Conservation (phyloP, 2,113 vertebrate species). For the Actenoides lindsayi region DNA sequence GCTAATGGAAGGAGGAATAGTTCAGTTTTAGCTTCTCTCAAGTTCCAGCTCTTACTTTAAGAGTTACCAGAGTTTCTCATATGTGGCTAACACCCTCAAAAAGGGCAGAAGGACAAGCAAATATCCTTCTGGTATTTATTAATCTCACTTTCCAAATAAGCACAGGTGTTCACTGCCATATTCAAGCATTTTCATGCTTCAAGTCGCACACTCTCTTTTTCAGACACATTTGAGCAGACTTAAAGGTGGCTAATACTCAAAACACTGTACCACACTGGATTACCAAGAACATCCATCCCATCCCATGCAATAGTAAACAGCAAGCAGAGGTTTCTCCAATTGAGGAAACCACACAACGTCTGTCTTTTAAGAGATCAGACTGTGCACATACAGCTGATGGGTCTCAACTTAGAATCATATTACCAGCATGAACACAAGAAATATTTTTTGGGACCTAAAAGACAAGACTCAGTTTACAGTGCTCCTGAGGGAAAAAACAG, state of each 20-base stretch:
- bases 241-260: not conserved
- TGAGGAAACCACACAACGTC: not conserved
- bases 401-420: not conserved
- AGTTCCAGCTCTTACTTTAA: not conserved
- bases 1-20: not conserved
- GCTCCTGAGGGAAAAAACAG: not conserved
- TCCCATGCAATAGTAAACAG: not conserved
- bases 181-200: not conserved
- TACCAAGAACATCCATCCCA: not conserved
- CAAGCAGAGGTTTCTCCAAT: not conserved
- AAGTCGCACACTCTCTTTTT: not conserved
- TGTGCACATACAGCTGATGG: not conserved
- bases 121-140: not conserved
- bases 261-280: not conserved
- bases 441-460: not conserved
- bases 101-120: not conserved
- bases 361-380: not conserved
- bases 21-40: not conserved
- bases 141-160: not conserved
- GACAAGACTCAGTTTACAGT: not conserved
- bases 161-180: not conserved
- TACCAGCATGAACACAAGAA: not conserved
- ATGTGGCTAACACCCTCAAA: not conserved
- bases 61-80: not conserved
- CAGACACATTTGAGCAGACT: not conserved